Base-by-base conservation (phyloP, 2,113 vertebrate species). In the Mobula birostris region DNA sequence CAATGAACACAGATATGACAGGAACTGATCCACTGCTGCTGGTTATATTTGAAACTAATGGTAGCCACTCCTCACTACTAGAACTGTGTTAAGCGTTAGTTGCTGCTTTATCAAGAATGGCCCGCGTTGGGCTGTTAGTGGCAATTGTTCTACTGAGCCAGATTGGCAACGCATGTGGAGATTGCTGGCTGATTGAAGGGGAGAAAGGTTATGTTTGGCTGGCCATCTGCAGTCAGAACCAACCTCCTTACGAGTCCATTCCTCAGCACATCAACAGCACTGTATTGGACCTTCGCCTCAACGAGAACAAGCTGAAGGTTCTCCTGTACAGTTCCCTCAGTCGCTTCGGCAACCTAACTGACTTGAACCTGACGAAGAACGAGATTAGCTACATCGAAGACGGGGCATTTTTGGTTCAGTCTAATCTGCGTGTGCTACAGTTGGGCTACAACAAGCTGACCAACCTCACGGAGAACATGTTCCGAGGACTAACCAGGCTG, bases 221-320 rank as follows among this genome's bases (percentile, higher is more conserved):
- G 96, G 99, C 99, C 94, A 99, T 99, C 96, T 99, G 99, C 97
- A 99, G 99, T 96, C 99, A 99, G 97, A 99, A 99, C 97, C 99
- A 99, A 96, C 99, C 99, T 2, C 99, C 99, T 0, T 99, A 99
- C 0, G 99, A 99, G 96, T 98, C 99, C 95, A 98, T 99, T 94
- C 99, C 99, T 19, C 98, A 99, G 96, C 99, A 99, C 95, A 99
- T 99, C 97, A 99, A 99, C 96, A 99, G 98, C 97, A 99, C 99
- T 0, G 99, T 99, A 95, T 98, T 99, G 0, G 99, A 99, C 96
- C 97, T 99, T 95, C 97, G 98, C 93, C 97, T 99, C 95, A 99
- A 99, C 0, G 98, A 99, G 96, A 99, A 99, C 96, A 99, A 99
- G 95, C 97, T 99, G 91, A 99, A 99, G 95, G 98, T 98, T 0